These are phyloP conservation scores for Recurvirostra avosetta DNA, from an alignment of 2,113 vertebrate species.

Conservation along the genomic window DNA sequence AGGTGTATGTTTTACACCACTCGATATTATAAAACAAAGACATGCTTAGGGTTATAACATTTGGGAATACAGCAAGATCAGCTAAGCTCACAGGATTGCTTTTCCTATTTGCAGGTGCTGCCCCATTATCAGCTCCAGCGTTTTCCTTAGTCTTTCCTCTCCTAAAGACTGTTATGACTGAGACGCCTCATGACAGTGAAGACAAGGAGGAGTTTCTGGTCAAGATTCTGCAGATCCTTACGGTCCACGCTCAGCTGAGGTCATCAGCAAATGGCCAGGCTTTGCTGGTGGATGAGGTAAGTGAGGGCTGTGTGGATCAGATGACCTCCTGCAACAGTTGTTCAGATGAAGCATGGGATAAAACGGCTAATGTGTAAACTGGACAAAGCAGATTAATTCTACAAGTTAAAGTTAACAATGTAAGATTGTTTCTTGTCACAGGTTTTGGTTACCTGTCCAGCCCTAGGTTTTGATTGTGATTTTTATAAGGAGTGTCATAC, in stretches of 20 bases:
- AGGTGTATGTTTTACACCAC: neutral
- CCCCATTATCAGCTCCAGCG: slow-evolving; percentile 75
- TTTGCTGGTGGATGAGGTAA: slow-evolving; percentile 85
- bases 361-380: neutral
- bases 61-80: neutral
- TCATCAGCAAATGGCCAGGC: slow-evolving; percentile 58
- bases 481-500: neutral
- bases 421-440: neutral
- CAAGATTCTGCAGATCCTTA: slow-evolving; percentile 86
- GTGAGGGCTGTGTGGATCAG: neutral
- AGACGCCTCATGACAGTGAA: slow-evolving; percentile 79
- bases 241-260: slow-evolving; percentile 85
- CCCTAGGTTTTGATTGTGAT: neutral
- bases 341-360: neutral
- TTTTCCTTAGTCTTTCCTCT: slow-evolving; percentile 93
- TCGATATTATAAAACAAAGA: neutral
- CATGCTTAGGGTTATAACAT: neutral
- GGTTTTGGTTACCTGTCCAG: neutral
- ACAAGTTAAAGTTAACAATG: neutral
- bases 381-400: neutral
- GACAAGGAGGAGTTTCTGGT: slow-evolving; percentile 82
- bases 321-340: neutral
- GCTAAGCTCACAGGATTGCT: neutral
- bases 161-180: slow-evolving; percentile 85
- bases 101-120: slow-evolving; percentile 48